Base-by-base conservation (phyloP, 2,113 vertebrate genomes). In the Pterocles gutturalis region DNA sequence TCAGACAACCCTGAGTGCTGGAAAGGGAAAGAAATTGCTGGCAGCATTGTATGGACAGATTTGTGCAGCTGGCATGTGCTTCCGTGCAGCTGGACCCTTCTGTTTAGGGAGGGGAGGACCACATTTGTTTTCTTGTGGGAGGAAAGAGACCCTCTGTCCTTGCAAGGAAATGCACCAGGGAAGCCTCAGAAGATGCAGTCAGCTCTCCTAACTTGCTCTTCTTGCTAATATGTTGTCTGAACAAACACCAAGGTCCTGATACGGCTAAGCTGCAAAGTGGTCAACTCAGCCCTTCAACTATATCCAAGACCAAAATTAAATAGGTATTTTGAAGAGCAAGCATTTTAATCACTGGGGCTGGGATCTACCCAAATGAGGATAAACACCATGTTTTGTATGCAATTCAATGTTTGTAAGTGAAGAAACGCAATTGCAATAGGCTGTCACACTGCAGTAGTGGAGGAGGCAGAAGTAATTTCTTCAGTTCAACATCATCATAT, bases 41-140 rank as follows among this genome's bases (percentile, higher is more conserved):
- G 91, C 93, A 96, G 87, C 33, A 67, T 34, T 87, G 29, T 28
- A 64, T 1, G 28, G 72, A 87, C 93, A 97, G 94, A 96, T 96
- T 94, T 93, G 93, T 93, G 94, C 93, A 96, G 96, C 93, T 96
- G 95, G 93, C 89, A 33, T 4, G 36, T 33, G 61, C 57, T 94
- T 81, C 55, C 72, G 48, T 71, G 94, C 93, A 91, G 93, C 55
- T 93, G 89, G 69, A 89, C 33, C 33, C 77, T 71, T 81, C 69
- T 93, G 55, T 67, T 94, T 28, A 81, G 60, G 57, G 83, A 94
- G 55, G 14, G 29, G 19, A 84, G 51, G 33, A 55, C 73, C 81
- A 81, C 69, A 89, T 91, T 95, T 89, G 51, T 79, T 91, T 87
- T 71, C 87, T 49, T 61, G 73, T 31, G 69, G 29, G 48, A 87